Evolutionary conservation across 2,888 invertebrate genomes (phyloP).

Genomic region (Monochamus alternatus): DNA sequence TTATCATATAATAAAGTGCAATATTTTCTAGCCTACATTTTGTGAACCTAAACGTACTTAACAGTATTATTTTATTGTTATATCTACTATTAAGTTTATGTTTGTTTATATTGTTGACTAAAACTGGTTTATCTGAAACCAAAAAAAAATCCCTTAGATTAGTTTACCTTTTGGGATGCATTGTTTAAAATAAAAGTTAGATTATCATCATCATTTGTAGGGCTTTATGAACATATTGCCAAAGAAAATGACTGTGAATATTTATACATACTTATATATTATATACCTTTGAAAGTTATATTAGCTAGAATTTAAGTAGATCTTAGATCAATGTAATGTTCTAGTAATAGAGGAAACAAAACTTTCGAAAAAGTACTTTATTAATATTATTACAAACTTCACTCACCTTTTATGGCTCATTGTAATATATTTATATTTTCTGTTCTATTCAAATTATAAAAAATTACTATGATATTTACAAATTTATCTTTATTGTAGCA

Average conservation of each 20-base stretch:
- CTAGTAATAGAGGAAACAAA: conserved; percentile 58
- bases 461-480: conserved; percentile 46
- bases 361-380: conserved; percentile 54
- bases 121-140: conserved; percentile 22
- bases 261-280: conserved; percentile 66
- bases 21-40: conserved; percentile 55
- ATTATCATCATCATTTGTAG: conserved; percentile 49
- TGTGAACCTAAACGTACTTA: conserved; percentile 29
- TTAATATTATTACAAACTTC: conserved; percentile 52
- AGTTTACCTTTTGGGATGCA: conserved; percentile 23
- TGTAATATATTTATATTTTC: conserved; percentile 47
- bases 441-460: conserved; percentile 47
- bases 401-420: conserved; percentile 56
- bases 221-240: conserved; percentile 66
- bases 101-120: conserved; percentile 34
- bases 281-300: conserved; percentile 67
- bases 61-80: conserved; percentile 36
- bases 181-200: conserved; percentile 29
- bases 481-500: conserved; percentile 50
- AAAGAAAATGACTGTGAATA: conserved; percentile 70
- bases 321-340: conserved; percentile 63
- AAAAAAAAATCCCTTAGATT: conserved; percentile 22
- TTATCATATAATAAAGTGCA: conserved; percentile 54
- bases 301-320: conserved; percentile 61
- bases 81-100: conserved; percentile 34